Conservation (phyloP, 2,113 vertebrate genomes). For the Chaetodon auriga region DNA sequence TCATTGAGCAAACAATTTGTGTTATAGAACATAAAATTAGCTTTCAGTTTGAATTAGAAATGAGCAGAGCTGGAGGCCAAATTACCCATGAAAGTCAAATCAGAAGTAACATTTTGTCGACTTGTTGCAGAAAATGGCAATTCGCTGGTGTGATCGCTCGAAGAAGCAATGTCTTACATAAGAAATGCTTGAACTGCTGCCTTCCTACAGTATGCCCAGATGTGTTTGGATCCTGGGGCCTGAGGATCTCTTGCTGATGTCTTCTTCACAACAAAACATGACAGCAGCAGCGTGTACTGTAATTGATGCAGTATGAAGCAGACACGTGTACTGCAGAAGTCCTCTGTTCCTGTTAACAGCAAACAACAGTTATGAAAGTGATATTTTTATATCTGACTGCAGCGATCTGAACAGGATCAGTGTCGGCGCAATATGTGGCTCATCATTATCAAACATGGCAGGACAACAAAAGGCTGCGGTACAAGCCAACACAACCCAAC, state of each 20-base stretch:
- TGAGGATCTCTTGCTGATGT: not conserved
- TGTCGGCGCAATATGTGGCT: conserved; percentile 36
- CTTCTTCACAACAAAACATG: conserved; percentile 10
- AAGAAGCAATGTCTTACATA: conserved; percentile 11
- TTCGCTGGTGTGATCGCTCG: conserved; percentile 5
- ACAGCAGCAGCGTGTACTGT: not conserved
- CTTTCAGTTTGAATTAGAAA: conserved; percentile 23
- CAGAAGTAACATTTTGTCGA: conserved; percentile 25
- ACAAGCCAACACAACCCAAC: conserved; percentile 7
- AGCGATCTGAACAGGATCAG: conserved; percentile 25
- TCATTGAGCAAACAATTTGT: conserved; percentile 2
- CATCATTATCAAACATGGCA: conserved; percentile 50
- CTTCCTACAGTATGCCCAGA: not conserved
- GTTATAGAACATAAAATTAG: conserved; percentile 17
- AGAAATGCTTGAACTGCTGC: not conserved
- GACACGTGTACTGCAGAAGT: conserved; percentile 18
- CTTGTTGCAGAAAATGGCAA: conserved; percentile 11
- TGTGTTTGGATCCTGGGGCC: conserved; percentile 18
- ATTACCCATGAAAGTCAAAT: conserved; percentile 38
- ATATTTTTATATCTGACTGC: conserved; percentile 31
- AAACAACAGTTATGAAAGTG: conserved; percentile 43
- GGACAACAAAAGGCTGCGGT: conserved; percentile 45
- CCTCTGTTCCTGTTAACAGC: conserved; percentile 32
- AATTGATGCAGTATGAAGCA: conserved; percentile 8
- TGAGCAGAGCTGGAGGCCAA: conserved; percentile 18